Evolutionary conservation across 92 coral and sea anemone genomes (phyloP), one percentile per base, ranked within the genome.

Genomic region (Parazoanthus darwini): DNA sequence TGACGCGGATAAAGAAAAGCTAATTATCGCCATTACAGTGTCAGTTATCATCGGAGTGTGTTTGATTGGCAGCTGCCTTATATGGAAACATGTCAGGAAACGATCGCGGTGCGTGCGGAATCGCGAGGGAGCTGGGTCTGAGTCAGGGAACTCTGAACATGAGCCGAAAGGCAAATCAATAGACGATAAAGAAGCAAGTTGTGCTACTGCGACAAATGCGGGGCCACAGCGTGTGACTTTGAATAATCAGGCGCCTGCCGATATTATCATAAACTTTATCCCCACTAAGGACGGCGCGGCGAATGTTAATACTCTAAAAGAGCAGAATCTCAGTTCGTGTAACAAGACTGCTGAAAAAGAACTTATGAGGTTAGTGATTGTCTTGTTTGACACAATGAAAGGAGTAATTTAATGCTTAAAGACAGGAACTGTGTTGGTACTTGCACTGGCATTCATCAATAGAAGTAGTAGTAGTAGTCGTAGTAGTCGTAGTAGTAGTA

Each of bases 1-100:
- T 87, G 88, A 86, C 82, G 82, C 48, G 42, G 90, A 81, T 56
- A 80, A 86, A 73, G 72, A 90, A 71, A 80, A 74, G 11, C 35
- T 92, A 54, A 85, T 92, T 75, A 44, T 89, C 59, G 92, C 92
- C 58, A 63, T 92, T 36, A 83, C 82, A 13, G 58, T 89, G 68
- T 90, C 92, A 67, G 86, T 79, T 76, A 63, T 88, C 63, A 77
- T 88, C 6, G 89, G 88, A 51, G 68, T 89, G 87, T 89, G 94
- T 79, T 63, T 93, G 8, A 79, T 91, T 67, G 93, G 88, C 65
- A 95, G 92, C 43, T 82, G 91, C 89, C 82, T 93, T 37, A 29
- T 92, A 15, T 94, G 98, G 98, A 93, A 89, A 91, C 89, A 85
- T 82, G 78, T 90, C 85, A 86, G 96, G 82, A 91, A 93, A 66